These are phyloP conservation scores for Stenoptilia bipunctidactyla DNA, from an alignment of 2,888 invertebrate species.

Conservation along the genomic window DNA sequence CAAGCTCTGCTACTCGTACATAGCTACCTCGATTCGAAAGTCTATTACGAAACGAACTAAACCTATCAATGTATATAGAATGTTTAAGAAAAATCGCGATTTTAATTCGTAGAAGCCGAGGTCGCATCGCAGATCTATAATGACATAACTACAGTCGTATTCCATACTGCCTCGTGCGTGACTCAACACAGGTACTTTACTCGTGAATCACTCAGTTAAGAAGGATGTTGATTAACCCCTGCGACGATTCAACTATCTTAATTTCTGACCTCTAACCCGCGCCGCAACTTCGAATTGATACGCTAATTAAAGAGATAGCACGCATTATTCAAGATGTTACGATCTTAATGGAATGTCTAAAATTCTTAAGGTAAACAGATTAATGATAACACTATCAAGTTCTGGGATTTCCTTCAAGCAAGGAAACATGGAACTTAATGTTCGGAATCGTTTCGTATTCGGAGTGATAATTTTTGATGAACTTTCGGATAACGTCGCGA, in stretches of 20 bases:
- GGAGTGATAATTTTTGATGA: background rate
- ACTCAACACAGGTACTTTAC: constrained; percentile 11
- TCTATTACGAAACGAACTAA: constrained; percentile 26
- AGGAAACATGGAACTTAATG: constrained; percentile 45
- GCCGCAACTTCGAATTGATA: constrained; percentile 18
- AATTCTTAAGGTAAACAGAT: background rate
- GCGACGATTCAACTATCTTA: constrained; percentile 16
- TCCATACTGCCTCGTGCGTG: constrained; percentile 4
- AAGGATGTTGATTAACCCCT: constrained; percentile 33
- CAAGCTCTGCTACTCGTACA: constrained; percentile 5
- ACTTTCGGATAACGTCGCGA: background rate
- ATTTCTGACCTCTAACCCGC: constrained; percentile 28
- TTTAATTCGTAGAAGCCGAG: constrained; percentile 17
- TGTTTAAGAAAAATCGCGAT: constrained; percentile 22
- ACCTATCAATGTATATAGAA: constrained; percentile 31
- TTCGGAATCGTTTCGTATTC: constrained; percentile 10
- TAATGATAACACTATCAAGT: constrained; percentile 20
- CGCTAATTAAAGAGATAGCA: constrained; percentile 18
- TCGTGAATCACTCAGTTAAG: constrained; percentile 33
- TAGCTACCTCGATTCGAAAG: constrained; percentile 11
- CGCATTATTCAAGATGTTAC: background rate
- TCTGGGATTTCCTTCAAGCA: constrained; percentile 32
- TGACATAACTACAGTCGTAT: background rate
- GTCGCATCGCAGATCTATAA: background rate
- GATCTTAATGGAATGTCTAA: background rate